A percentile compares a stretch with the other conserved stretches of the same genome.
phyloP scores from a whole-genome alignment of 1,140 invertebrate genomes.

The Dermatophagoides farinae region DNA sequence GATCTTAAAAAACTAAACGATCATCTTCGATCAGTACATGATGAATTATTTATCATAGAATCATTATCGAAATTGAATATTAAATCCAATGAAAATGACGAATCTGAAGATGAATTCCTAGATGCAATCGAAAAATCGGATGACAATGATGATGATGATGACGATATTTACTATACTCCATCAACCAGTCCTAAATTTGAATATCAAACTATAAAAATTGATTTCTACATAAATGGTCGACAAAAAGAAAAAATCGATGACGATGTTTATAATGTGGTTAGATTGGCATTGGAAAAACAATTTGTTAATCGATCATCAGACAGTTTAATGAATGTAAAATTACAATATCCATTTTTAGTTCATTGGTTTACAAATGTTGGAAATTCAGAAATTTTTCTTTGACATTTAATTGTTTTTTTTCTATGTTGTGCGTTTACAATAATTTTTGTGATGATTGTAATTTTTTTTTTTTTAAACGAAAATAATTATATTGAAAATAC shows the following conservation, averaged over 20 bases:
- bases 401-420: background rate
- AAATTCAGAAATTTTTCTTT: too few relatives aligned
- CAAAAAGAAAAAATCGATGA: background rate
- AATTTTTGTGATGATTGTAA: background rate
- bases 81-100: too few relatives aligned
- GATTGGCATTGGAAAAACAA: background rate
- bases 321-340: too few relatives aligned
- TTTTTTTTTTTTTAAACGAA: background rate
- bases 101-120: too few relatives aligned
- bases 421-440: background rate
- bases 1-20: slow-evolving; percentile 50
- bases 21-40: slow-evolving; percentile 31
- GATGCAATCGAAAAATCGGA: background rate
- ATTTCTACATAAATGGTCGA: background rate
- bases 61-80: too few relatives aligned
- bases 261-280: background rate
- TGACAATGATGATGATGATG: background rate
- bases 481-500: too few relatives aligned
- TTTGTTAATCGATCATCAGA: background rate
- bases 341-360: background rate
- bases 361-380: background rate
- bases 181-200: background rate
- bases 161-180: background rate
- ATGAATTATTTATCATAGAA: too few relatives aligned
- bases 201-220: background rate